Evolutionary conservation across 2,797 vertebrate genomes (phyloP), one percentile per base, ranked within the genome.

Genomic region (Sebastes itinus): DNA sequence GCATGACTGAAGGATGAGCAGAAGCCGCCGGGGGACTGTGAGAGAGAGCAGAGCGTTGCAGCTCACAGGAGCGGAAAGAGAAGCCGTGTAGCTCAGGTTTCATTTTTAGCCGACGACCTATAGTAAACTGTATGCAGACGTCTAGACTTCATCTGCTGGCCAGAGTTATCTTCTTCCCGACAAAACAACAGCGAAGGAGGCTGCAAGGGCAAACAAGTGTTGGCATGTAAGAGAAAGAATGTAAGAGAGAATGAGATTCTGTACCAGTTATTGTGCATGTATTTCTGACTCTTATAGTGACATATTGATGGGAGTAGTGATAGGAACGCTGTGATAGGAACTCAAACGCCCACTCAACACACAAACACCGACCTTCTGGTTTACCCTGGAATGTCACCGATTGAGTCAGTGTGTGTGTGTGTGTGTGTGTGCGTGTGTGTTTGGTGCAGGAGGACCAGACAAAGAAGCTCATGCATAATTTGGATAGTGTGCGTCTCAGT

Each of bases 381-480:
- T 86, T 79, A 61, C 28, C 69, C 42, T 64, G 76, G 75, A 87
- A 82, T 81, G 63, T 71, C 71, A 82, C 13, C 4, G 35, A 59
- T 69, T 77, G 79, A 75, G 59, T 76, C 52, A 23, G 63, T 78
- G 55, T 83, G 69, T 68, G 56, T 70, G 68, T 14, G 46, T 78
- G 32, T 83, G 69, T 68, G 62, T 69, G 68, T 14, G 46, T 78
- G 33, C 11, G 46, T 81, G 61, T 71, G 12, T 38, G 35, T 38
- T 54, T 6, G 20, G 56, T 74, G 63, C 74, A 79, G 70, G 64
- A 80, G 67, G 28, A 75, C 61, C 56, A 88, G 70, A 90, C 87
- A 92, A 87, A 91, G 76, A 85, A 79, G 67, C 72, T 90, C 87
- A 83, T 88, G 80, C 85, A 90, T 89, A 79, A 89, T 85, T 84